Evolutionary conservation across 2,888 invertebrate species (phyloP).

Genomic region (Temnothorax ravouxi): DNA sequence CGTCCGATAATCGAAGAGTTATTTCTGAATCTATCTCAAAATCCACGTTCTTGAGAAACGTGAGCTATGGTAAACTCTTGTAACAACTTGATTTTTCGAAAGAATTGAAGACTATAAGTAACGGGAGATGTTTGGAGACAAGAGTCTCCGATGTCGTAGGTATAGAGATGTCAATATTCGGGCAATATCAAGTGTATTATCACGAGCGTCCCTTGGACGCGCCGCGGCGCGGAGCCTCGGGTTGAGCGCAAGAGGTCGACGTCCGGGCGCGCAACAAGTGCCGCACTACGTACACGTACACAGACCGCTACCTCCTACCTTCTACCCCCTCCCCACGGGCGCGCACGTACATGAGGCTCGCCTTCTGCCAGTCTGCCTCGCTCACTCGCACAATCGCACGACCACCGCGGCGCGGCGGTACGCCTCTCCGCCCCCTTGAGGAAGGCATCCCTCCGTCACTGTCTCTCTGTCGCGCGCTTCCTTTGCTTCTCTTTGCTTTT

Average conservation of each 20-base stretch:
- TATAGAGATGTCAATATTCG: not conserved
- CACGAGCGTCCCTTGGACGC: conserved; percentile 43
- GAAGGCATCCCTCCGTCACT: conserved; percentile 58
- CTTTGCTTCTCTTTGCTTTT: conserved; percentile 52
- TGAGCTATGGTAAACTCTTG: not conserved
- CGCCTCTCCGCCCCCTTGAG: conserved; percentile 62
- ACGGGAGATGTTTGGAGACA: not conserved
- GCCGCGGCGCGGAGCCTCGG: conserved; percentile 76
- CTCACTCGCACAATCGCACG: conserved; percentile 64
- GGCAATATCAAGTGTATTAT: conserved; percentile 23
- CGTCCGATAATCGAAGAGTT: not conserved
- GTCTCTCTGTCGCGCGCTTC: conserved; percentile 52
- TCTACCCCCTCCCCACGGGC: conserved; percentile 26
- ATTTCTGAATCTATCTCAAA: not conserved
- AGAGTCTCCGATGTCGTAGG: not conserved
- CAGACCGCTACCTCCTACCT: conserved; percentile 69
- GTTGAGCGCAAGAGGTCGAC: conserved; percentile 84
- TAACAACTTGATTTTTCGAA: not conserved
- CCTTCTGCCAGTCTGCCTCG: conserved; percentile 54
- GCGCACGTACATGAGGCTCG: conserved; percentile 44
- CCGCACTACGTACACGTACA: conserved; percentile 83
- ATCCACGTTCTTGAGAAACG: not conserved
- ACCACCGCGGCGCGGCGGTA: conserved; percentile 43
- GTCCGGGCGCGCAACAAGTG: conserved; percentile 86
- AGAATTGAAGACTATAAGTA: not conserved